These are phyloP conservation scores for Nicator chloris DNA, from an alignment of 2,113 vertebrate species.

Conservation along the genomic window DNA sequence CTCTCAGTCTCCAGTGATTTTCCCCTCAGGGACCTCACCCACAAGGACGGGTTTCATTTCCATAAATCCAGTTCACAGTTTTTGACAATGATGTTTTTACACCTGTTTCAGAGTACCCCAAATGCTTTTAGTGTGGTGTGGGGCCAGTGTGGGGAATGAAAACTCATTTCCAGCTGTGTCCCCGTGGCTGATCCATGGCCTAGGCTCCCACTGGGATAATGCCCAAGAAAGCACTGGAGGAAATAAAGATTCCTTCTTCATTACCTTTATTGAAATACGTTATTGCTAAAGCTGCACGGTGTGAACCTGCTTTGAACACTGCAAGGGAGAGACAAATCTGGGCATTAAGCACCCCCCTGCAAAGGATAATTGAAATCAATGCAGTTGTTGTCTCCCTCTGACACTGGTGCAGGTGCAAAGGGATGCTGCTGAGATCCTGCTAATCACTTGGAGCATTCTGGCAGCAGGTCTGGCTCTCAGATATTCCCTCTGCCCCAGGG, in stretches of 20 bases:
- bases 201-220: neutral
- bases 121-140: neutral
- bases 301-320: neutral
- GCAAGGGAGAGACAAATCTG: neutral
- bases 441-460: neutral
- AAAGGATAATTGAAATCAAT: neutral
- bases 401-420: neutral
- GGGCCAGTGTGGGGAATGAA: neutral
- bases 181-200: neutral
- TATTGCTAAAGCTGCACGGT: neutral
- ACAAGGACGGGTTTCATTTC: neutral
- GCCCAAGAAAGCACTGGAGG: neutral
- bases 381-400: neutral
- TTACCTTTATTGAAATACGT: neutral
- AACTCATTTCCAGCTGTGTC: neutral
- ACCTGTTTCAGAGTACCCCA: neutral
- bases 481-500: neutral
- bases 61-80: neutral
- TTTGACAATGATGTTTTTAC: neutral
- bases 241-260: constrained; percentile 6
- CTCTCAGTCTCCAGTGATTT: neutral
- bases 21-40: neutral
- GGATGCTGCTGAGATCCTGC: neutral
- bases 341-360: neutral
- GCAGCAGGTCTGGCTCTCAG: neutral